These are phyloP conservation scores for Hydrozoanthus gracilis DNA, from an alignment of 92 coral and sea anemone genomes.

Conservation along the genomic window DNA sequence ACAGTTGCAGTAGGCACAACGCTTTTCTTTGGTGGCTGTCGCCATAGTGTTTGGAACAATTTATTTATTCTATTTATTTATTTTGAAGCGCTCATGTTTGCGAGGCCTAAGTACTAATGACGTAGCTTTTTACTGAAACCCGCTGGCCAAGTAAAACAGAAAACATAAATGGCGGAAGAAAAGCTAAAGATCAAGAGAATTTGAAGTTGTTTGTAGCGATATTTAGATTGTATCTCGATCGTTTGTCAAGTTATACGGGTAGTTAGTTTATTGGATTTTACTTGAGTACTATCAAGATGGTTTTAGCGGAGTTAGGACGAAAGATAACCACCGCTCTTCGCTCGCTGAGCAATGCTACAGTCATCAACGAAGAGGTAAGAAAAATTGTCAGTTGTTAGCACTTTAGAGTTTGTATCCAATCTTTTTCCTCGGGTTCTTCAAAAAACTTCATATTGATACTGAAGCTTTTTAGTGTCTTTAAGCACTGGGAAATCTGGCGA, in stretches of 20 bases:
- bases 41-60: constrained; percentile 42
- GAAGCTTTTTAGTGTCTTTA: no score
- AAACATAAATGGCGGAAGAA: constrained; percentile 32
- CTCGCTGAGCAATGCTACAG: constrained; percentile 96
- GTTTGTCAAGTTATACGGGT: not conserved
- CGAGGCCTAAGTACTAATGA: constrained; percentile 40
- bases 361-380: constrained; percentile 95
- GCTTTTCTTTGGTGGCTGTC: constrained; percentile 4
- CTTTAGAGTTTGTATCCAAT: no score
- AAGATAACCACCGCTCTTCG: constrained; percentile 97
- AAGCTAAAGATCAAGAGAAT: not conserved
- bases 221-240: no score
- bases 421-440: no score
- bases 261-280: constrained; percentile 8
- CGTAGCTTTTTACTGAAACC: constrained; percentile 39
- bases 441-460: no score
- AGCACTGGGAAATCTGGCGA: no score
- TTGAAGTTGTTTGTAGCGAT: not conserved
- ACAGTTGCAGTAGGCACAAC: constrained; percentile 67
- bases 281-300: constrained; percentile 73
- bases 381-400: not conserved
- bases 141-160: constrained; percentile 25
- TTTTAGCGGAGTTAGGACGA: constrained; percentile 98
- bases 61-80: not conserved
- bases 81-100: not conserved